Conservation (phyloP, 2,888 invertebrate species). For the Mechanitis mazaeus region DNA sequence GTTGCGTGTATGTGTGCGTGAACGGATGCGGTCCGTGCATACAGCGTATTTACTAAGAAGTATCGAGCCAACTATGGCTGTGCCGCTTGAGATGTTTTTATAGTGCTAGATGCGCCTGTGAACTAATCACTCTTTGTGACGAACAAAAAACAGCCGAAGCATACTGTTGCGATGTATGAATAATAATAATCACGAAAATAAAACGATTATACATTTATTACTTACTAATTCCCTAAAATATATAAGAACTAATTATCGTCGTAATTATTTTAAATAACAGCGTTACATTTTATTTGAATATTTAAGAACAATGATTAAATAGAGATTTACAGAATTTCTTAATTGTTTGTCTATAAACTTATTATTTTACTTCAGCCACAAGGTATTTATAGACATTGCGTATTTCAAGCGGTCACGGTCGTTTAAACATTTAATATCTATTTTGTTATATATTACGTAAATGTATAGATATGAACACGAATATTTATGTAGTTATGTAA, state of each 20-base stretch:
- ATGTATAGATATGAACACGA: background rate
- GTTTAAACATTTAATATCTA: slow-evolving; percentile 9
- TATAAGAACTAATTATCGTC: too few species aligned
- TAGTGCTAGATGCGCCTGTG: too few species aligned
- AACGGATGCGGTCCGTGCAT: slow-evolving; percentile 56
- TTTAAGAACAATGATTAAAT: too few species aligned
- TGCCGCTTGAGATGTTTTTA: slow-evolving; percentile 4
- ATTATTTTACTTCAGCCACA: slow-evolving; percentile 4
- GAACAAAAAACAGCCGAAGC: background rate
- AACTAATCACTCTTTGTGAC: background rate
- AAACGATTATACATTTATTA: background rate
- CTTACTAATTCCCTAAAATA: too few species aligned
- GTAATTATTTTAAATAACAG: too few species aligned
- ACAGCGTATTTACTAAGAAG: slow-evolving; percentile 33
- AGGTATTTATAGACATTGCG: slow-evolving; percentile 12
- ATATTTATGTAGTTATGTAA: too few species aligned
- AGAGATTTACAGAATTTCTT: too few species aligned
- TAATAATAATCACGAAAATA: background rate
- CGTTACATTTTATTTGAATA: too few species aligned
- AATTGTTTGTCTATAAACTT: background rate
- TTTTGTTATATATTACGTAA: background rate
- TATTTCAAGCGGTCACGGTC: slow-evolving; percentile 18
- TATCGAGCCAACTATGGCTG: slow-evolving; percentile 9
- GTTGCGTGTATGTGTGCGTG: slow-evolving; percentile 34
- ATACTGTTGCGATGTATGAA: background rate